Evolutionary conservation across 2,888 invertebrate species (phyloP), one percentile per base, ranked within the genome.

Genomic region (Allolobophora icterica): DNA sequence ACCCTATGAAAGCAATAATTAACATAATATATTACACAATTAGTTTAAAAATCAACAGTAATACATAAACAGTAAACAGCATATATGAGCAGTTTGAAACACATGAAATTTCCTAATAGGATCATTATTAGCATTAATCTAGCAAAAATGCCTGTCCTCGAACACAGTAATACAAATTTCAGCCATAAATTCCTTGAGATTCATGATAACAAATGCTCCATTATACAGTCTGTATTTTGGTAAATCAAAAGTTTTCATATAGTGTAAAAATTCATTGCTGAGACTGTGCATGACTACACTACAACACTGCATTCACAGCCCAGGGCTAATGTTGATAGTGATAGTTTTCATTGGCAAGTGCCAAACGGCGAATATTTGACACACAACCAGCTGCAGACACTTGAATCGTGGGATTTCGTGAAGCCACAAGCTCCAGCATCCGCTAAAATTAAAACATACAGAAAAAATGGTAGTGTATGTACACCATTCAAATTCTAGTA

Each of bases 361-460:
- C 95, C 84, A 95, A 94, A 95, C 97, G 97, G 87, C 99, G 96
- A 92, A 99, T 99, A 94, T 99, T 98, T 92, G 97, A 97, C 84
- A 99, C 96, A 93, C 98, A 98, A 1, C 98, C 98, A 13, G 99
- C 98, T 0, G 98, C 98, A 0, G 98, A 98, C 94, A 98, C 97
- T 95, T 99, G 98, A 30, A 99, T 96, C 89, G 97, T 97, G 91
- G 97, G 97, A 94, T 99, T 98, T 91, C 97, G 97, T 0, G 98
- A 97, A 0, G 98, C 98, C 90, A 98, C 97, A 92, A 98, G 97
- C 94, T 97, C 97, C 94, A 99, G 95, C 38, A 98, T 96, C 93
- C 98, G 98, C 95, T 98, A 97, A 8, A 97, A 94, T 42, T 91
- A 71, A 71, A 71, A 30, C 1, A 13, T 17, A 71, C 30, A n/a